These are phyloP conservation scores for Nephrocerus scutellatus DNA, from an alignment of 2,888 invertebrate genomes.

Conservation along the genomic window DNA sequence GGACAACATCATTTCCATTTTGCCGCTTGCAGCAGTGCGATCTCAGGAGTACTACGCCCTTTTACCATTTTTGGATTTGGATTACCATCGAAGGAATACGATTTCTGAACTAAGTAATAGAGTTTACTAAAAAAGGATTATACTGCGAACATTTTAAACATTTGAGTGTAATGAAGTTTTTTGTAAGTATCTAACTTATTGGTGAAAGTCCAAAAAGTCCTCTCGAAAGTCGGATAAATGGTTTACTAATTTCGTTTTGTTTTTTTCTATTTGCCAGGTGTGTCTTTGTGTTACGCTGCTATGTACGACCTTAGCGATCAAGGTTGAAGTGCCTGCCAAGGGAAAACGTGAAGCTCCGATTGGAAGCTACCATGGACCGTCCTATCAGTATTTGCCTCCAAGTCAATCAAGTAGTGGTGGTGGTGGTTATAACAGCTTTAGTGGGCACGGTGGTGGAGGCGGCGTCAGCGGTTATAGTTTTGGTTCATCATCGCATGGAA, in stretches of 20 bases:
- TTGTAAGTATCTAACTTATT: conserved; percentile 19
- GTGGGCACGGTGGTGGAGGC: conserved; percentile 10
- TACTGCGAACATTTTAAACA: no score
- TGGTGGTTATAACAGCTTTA: conserved; percentile 14
- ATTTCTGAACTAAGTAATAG: no score
- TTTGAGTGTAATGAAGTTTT: conserved; percentile 25
- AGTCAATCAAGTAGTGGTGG: conserved; percentile 16
- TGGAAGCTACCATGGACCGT: conserved; percentile 16
- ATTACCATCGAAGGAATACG: no score
- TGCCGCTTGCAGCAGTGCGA: conserved; percentile 16
- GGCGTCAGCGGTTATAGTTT: conserved; percentile 9
- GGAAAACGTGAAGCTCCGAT: conserved; percentile 21
- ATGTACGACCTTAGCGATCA: conserved; percentile 13
- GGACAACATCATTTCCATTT: conserved; percentile 25
- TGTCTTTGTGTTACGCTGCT: conserved; percentile 19
- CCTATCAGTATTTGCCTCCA: conserved; percentile 20
- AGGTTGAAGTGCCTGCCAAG: conserved; percentile 18
- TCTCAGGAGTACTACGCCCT: conserved; percentile 9
- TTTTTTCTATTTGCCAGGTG: no score
- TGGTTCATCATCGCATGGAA: conserved; percentile 9
- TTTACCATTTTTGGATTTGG: no score
- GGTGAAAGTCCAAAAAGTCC: no score
- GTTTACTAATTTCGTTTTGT: no score
- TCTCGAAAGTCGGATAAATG: no score
- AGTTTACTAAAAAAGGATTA: no score